Conservation (phyloP, 2,888 invertebrate species). For the Troglohyphantes excavatus region DNA sequence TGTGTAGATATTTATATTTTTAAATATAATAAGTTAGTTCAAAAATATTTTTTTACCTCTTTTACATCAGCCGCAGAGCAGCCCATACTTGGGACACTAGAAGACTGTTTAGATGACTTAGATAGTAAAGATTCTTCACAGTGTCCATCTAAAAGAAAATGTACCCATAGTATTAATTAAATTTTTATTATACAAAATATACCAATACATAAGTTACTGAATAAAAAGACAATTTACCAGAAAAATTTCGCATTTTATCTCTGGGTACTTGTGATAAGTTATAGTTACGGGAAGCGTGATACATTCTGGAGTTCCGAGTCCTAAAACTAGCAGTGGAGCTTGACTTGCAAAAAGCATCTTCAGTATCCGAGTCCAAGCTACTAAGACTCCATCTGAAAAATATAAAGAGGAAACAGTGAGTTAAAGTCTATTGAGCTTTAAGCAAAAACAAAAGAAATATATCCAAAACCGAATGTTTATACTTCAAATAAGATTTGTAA, state of each 20-base stretch:
- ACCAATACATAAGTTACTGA: background rate
- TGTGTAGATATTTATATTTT: background rate
- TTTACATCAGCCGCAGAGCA: slow-evolving; percentile 62
- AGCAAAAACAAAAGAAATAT: too few relatives aligned
- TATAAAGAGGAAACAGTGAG: background rate
- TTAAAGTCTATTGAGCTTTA: background rate
- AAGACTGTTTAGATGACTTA: slow-evolving; percentile 76
- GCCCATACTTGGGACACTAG: slow-evolving; percentile 74
- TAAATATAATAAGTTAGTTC: background rate
- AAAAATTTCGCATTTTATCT: slow-evolving; percentile 57
- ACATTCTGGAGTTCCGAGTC: slow-evolving; percentile 51
- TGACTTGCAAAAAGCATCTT: slow-evolving; percentile 85
- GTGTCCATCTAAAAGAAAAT: slow-evolving; percentile 58
- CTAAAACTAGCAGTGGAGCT: slow-evolving; percentile 62
- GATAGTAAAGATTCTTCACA: slow-evolving; percentile 73
- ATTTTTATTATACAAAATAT: background rate
- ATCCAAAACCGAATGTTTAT: too few relatives aligned
- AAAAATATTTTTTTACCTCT: slow-evolving; percentile 40
- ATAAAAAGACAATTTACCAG: slow-evolving; percentile 23
- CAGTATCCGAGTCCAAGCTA: slow-evolving; percentile 93
- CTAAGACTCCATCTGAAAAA: slow-evolving; percentile 87
- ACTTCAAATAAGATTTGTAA: too few relatives aligned
- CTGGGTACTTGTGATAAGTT: slow-evolving; percentile 55
- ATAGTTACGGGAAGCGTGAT: slow-evolving; percentile 44
- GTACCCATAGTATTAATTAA: background rate